Evolutionary conservation across 2,888 invertebrate genomes (phyloP), one percentile per base, ranked within the genome.

Genomic region (Silvanus unidentatus): DNA sequence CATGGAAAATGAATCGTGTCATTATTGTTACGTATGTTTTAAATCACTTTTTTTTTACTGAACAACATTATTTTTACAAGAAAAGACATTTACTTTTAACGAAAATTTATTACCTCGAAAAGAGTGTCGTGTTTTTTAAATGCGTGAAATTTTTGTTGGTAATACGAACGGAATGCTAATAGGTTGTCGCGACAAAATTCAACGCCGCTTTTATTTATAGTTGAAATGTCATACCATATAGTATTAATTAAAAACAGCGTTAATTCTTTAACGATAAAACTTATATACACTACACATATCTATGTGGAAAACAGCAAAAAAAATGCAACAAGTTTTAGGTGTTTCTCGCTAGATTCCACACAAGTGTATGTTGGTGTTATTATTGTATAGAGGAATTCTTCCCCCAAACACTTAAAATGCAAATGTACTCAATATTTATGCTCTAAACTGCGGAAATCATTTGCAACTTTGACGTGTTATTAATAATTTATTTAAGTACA

Each of bases 401-500:
- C 37, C 37, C 32, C 8, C 22, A 22, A 22, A 22, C 47, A 50
- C 45, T 48, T 44, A 46, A 48, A 56, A 55, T 60, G 55, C 50
- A 55, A 56, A 59, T 56, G 53, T 37, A 34, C 36, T 43, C 44
- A 52, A 63, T 62, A 65, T 64, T 64, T 64, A 64, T 60, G 57
- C 52, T 44, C 49, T 50, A 50, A 58, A 59, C 54, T 56, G 58
- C 58, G 66, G 64, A 65, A 65, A 65, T 65, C 63, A 65, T 66
- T 66, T 65, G 64, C 64, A 65, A 61, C 58, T 61, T 60, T 65
- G 65, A 65, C 65, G 54, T 58, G 64, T 62, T 63, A 66, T 65
- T 66, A 65, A 65, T 66, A 65, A 66, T 64, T 64, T 65, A 65
- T 65, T 62, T 61, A 65, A 65, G 64, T 62, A 57, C 60, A 52